Percentiles rank a stretch among this genome's conserved stretches.
Conservation (phyloP, 2,888 invertebrate genomes). For the Hirtodrosophila alboralis region DNA sequence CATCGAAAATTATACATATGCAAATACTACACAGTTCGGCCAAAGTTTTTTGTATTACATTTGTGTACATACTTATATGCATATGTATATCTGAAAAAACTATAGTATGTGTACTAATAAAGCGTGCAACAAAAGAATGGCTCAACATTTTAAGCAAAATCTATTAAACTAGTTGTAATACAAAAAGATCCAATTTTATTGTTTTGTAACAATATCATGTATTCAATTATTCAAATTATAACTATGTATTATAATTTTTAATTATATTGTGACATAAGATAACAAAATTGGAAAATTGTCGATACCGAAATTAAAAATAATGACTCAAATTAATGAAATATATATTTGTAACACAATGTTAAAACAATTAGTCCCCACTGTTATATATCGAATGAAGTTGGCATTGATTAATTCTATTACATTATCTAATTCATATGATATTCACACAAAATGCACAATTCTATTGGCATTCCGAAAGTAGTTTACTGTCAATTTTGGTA, state of each 20-base stretch:
- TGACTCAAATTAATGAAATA: constrained; percentile 9
- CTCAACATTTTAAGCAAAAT: constrained; percentile 29
- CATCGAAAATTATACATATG: background rate
- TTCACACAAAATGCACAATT: background rate
- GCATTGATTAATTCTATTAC: constrained; percentile 2
- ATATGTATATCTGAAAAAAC: constrained; percentile 25
- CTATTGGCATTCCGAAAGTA: constrained; percentile 15
- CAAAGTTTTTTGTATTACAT: constrained; percentile 20
- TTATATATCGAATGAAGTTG: constrained; percentile 4
- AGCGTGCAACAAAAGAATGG: constrained; percentile 39
- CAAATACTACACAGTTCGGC: background rate
- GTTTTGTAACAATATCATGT: constrained; percentile 20
- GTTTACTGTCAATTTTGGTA: constrained; percentile 11
- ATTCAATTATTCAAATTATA: constrained; percentile 18
- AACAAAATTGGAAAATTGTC: constrained; percentile 3
- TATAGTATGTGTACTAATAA: constrained; percentile 28
- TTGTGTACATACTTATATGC: constrained; percentile 8
- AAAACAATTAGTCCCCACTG: background rate
- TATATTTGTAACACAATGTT: constrained; percentile 4
- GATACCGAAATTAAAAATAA: too few relatives aligned
- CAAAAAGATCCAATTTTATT: constrained; percentile 22
- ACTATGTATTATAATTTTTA: constrained; percentile 22
- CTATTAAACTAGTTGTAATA: constrained; percentile 49
- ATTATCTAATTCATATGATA: constrained; percentile 3
- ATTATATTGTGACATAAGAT: constrained; percentile 11